Evolutionary conservation across 2,113 vertebrate species (phyloP).

Genomic region (Vicugna pacos): DNA sequence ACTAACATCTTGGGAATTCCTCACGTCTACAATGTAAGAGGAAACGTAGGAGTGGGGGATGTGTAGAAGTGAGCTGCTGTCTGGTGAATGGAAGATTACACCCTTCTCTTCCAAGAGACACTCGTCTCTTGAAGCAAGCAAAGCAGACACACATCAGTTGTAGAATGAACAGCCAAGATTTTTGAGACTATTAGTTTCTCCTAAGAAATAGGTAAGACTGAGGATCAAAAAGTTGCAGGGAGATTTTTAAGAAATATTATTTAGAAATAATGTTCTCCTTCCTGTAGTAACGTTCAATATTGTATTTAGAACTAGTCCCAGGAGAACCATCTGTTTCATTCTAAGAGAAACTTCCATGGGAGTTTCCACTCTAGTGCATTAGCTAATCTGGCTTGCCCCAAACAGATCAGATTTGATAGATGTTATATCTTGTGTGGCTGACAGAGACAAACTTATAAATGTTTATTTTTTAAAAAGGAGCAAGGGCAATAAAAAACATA

Average conservation of each 20-base stretch:
- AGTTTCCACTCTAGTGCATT: not conserved
- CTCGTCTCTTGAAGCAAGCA: not conserved
- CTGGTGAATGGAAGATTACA: not conserved
- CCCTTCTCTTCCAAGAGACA: not conserved
- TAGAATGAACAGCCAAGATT: not conserved
- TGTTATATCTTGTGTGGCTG: not conserved
- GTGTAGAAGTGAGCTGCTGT: not conserved
- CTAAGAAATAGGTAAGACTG: not conserved
- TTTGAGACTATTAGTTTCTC: not conserved
- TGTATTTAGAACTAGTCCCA: slow-evolving; percentile 1
- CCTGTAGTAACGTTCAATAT: not conserved
- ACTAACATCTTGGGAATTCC: slow-evolving; percentile 47
- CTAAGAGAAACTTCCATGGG: slow-evolving; percentile 21
- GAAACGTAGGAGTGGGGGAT: not conserved
- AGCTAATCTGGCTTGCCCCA: slow-evolving; percentile 7
- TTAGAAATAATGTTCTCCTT: slow-evolving; percentile 18
- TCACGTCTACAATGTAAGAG: not conserved
- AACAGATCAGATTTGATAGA: not conserved
- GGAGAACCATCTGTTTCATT: slow-evolving; percentile 6
- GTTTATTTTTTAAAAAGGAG: slow-evolving; percentile 17
- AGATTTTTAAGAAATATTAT: slow-evolving; percentile 47
- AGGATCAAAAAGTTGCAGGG: slow-evolving; percentile 1
- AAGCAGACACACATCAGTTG: not conserved
- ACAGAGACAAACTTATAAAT: not conserved
- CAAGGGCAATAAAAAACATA: slow-evolving; percentile 22